A percentile compares a stretch with the other conserved stretches of the same genome.
Evolutionary conservation across 2,888 invertebrate genomes (phyloP).

Genomic region (Sylvicola cinctus): DNA sequence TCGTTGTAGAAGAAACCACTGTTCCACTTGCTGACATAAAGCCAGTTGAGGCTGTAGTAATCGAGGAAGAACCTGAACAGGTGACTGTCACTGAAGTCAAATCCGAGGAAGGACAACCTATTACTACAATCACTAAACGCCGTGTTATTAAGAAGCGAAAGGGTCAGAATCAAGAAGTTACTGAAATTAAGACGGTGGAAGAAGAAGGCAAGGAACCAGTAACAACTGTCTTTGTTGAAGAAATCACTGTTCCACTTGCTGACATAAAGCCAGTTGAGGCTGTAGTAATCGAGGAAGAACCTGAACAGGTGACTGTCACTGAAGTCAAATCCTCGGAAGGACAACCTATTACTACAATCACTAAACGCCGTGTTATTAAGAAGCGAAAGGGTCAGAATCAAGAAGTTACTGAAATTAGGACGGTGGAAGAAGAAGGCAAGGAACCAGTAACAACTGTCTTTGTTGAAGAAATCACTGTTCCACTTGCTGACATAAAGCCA

Average conservation of each 20-base stretch:
- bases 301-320: constrained; percentile 14
- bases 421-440: constrained; percentile 24
- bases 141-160: constrained; percentile 18
- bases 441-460: constrained; percentile 14
- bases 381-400: constrained; percentile 23
- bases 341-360: constrained; percentile 15
- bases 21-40: no score
- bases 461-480: constrained; percentile 10
- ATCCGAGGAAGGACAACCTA: constrained; percentile 18
- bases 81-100: constrained; percentile 19
- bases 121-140: constrained; percentile 17
- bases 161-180: constrained; percentile 20
- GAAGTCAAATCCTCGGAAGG: constrained; percentile 8
- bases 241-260: constrained; percentile 6
- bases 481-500: no score
- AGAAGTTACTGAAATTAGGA: constrained; percentile 27
- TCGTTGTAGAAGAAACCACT: constrained; percentile 12
- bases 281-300: constrained; percentile 15
- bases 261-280: constrained; percentile 11
- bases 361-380: constrained; percentile 23
- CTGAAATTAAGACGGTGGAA: constrained; percentile 20
- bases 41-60: constrained; percentile 3
- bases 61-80: constrained; percentile 21
- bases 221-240: constrained; percentile 13
- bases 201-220: constrained; percentile 17